Conservation (phyloP, 2,113 vertebrate genomes). For the Esox niger region DNA sequence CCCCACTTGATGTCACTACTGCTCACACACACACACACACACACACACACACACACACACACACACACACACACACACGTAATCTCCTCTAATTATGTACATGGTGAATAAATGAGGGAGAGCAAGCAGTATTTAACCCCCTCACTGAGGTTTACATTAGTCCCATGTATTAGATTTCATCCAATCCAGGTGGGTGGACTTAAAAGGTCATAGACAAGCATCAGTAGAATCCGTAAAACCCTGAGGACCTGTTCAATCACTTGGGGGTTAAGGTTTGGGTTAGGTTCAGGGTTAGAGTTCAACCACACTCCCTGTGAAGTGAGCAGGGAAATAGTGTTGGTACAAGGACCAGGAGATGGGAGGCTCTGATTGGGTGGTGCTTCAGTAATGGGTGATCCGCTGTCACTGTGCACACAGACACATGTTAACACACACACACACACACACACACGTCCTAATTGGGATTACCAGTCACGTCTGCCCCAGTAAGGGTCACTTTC, state of each 20-base stretch:
- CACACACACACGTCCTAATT: not conserved
- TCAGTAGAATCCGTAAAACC: not conserved
- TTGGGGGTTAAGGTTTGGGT: not conserved
- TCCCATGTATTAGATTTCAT: not conserved
- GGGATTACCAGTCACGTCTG: constrained; percentile 19
- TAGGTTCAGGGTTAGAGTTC: not conserved
- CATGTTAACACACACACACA: not conserved
- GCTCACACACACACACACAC: not conserved
- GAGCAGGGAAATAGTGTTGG: not conserved
- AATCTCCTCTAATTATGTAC: not conserved
- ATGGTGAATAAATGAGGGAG: not conserved
- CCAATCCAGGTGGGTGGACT: not conserved
- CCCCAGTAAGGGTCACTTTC: not conserved
- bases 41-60: not conserved
- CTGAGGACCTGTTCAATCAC: not conserved
- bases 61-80: not conserved
- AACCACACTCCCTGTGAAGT: not conserved
- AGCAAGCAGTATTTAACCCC: not conserved
- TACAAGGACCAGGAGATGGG: too few species aligned
- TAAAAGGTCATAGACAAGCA: not conserved
- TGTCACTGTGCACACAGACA: not conserved
- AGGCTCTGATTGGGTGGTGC: too few species aligned
- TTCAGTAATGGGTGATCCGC: not conserved
- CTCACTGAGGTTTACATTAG: not conserved
- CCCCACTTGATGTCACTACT: constrained; percentile 18